These are phyloP conservation scores for Conopomorpha cramerella DNA, from an alignment of 1,140 invertebrate genomes.

Conservation along the genomic window DNA sequence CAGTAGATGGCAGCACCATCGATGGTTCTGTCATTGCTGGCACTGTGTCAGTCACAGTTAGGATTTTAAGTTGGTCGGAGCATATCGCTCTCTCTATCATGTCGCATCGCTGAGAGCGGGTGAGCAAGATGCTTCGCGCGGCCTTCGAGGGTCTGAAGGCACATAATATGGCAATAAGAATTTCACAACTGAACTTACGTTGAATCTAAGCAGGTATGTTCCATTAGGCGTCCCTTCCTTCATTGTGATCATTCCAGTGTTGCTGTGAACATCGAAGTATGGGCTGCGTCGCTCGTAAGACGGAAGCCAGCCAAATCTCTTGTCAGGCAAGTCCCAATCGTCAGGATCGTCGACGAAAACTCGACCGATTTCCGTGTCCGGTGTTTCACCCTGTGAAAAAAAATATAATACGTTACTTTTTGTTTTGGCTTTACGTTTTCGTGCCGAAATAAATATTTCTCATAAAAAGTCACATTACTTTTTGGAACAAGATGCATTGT, in stretches of 20 bases:
- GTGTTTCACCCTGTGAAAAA: conserved; percentile 64
- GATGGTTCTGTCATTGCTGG: too few relatives aligned
- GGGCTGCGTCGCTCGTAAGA: conserved; percentile 57
- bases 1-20: too few relatives aligned
- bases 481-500: not conserved
- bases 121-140: too few relatives aligned
- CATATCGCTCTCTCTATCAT: too few relatives aligned
- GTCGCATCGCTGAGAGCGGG: too few relatives aligned
- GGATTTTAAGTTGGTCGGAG: too few relatives aligned
- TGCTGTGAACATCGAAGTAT: conserved; percentile 69
- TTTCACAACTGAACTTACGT: conserved; percentile 56
- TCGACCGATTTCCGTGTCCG: conserved; percentile 80
- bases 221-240: conserved; percentile 69
- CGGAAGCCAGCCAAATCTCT: conserved; percentile 73
- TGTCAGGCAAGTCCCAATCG: conserved; percentile 92
- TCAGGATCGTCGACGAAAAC: conserved; percentile 91
- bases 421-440: too few relatives aligned
- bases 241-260: conserved; percentile 86
- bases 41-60: too few relatives aligned
- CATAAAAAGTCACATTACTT: not conserved
- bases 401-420: conserved; percentile 4
- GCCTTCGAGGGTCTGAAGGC: not conserved
- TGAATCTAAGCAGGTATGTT: conserved; percentile 71
- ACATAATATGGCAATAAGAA: not conserved
- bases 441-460: too few relatives aligned